Conservation (phyloP, 2,797 vertebrate species). For the Carduelis carduelis region DNA sequence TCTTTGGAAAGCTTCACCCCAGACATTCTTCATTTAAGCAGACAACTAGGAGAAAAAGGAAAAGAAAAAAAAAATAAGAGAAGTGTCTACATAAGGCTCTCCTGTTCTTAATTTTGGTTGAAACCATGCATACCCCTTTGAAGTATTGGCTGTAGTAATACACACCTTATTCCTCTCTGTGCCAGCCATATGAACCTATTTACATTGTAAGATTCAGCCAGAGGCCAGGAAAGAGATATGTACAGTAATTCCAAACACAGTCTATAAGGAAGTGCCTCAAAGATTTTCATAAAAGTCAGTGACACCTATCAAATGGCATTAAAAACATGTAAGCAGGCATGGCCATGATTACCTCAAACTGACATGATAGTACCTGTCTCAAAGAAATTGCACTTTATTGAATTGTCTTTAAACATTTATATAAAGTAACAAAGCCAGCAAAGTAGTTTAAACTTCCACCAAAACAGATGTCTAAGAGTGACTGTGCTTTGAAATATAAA, state of each 20-base stretch:
- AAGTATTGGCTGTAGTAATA: conserved; percentile 64
- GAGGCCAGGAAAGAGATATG: conserved; percentile 71
- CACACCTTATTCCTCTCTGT: conserved; percentile 66
- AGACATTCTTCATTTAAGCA: conserved; percentile 53
- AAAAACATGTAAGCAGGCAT: conserved; percentile 69
- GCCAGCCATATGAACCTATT: conserved; percentile 70
- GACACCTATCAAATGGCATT: conserved; percentile 69
- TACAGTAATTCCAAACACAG: conserved; percentile 70
- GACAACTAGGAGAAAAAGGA: background rate
- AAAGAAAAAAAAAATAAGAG: background rate
- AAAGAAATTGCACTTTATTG: conserved; percentile 56
- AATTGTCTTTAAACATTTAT: conserved; percentile 66
- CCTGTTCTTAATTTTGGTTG: conserved; percentile 75
- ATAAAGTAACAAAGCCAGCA: conserved; percentile 52
- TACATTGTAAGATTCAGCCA: conserved; percentile 68
- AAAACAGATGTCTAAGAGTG: conserved; percentile 69
- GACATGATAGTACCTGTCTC: conserved; percentile 73
- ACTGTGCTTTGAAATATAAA: conserved; percentile 71
- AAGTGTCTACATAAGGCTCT: conserved; percentile 52
- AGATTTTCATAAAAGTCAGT: conserved; percentile 66
- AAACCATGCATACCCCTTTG: conserved; percentile 67
- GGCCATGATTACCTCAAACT: conserved; percentile 60
- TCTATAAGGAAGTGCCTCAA: conserved; percentile 66
- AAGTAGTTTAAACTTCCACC: conserved; percentile 62
- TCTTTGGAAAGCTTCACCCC: conserved; percentile 21